Base-by-base conservation (phyloP, 2,888 invertebrate species). In the Vesta saturnalis region DNA sequence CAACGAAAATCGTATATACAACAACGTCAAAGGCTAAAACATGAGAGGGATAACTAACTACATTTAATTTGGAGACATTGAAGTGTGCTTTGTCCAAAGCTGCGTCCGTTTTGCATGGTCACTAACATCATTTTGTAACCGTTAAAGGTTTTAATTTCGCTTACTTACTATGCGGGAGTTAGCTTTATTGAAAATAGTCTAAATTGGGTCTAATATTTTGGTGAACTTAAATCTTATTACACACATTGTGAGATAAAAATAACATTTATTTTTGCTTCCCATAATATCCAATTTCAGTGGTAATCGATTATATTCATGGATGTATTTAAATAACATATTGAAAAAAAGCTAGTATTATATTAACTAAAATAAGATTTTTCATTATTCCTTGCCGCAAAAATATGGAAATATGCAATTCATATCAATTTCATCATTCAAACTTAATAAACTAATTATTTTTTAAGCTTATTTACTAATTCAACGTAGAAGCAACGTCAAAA, bases 121-220 rank as follows among this genome's bases (percentile, higher is more conserved):
- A 73, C 71, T 76, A 76, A 76, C 71, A 74, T 73, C 73, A 74
- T 77, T 77, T 76, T 74, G 71, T 74, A 74, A 72, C 72, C 76
- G 73, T 74, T 73, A 73, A 72, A 70, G 73, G 71, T 76, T 77
- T 79, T 78, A 77, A 77, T 79, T 75, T 75, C 73, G 71, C 69
- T 64, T 57, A 63, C 56, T 58, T 70, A 62, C 72, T 70, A 67
- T 23, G 43, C 54, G 43, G 43, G 14, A 58, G 64, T 19, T 64
- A 64, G 58, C 57, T 58, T 58, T 18, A 22, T 64, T 56, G 56
- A 47, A 60, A 39, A 39, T 30, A 22, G 62, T 21, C 43, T 23
- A 54, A 46, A 18, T 43, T 30, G n/a, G n/a, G n/a, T n/a, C n/a
- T n/a, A n/a, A n/a, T n/a, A n/a, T n/a, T n/a, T n/a, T n/a, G n/a